Percentiles rank a stretch among this genome's conserved stretches.
Conservation (phyloP, 2,113 vertebrate species). For the Furnarius figulus region DNA sequence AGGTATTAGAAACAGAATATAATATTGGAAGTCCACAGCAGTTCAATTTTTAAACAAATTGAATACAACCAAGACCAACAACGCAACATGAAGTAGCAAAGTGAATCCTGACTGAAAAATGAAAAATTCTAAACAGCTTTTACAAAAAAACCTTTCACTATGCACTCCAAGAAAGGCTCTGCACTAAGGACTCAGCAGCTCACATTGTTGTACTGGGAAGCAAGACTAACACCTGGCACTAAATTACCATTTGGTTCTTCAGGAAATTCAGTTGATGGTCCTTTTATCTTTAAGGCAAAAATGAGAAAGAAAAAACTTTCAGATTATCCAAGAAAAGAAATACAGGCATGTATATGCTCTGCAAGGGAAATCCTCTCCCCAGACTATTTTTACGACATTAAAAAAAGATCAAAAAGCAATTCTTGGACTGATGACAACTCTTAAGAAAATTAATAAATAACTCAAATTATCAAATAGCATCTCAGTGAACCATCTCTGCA, state of each 20-base stretch:
- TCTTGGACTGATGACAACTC: background rate
- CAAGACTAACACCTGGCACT: background rate
- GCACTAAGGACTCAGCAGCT: background rate
- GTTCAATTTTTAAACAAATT: background rate
- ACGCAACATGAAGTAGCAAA: background rate
- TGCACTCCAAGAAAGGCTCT: background rate
- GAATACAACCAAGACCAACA: constrained; percentile 12
- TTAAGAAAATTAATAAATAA: background rate
- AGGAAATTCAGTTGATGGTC: background rate
- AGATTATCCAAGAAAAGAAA: background rate
- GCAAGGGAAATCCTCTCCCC: background rate
- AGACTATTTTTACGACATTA: background rate
- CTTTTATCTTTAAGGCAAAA: constrained; percentile 7
- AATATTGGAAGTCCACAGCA: constrained; percentile 26
- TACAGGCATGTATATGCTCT: background rate
- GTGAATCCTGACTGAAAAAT: background rate
- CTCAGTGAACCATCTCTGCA: background rate
- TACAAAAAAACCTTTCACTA: background rate
- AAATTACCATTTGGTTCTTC: background rate
- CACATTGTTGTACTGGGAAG: background rate
- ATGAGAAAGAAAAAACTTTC: background rate
- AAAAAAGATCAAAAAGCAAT: background rate
- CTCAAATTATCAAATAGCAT: background rate
- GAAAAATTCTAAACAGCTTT: background rate
- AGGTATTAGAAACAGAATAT: background rate